Evolutionary conservation across 2,888 invertebrate genomes (phyloP).

Genomic region (Torymus auratus): DNA sequence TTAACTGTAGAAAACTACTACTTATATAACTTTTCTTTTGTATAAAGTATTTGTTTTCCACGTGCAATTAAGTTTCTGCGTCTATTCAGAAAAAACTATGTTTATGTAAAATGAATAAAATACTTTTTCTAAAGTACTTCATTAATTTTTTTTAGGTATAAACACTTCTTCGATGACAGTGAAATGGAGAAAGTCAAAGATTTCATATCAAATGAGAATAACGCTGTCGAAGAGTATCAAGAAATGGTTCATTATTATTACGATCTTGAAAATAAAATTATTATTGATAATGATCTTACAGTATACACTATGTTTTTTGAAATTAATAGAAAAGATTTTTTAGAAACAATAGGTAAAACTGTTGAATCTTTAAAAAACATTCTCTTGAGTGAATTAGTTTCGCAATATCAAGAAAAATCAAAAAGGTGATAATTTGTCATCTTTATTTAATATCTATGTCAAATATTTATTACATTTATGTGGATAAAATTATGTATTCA

Average conservation of each 20-base stretch:
- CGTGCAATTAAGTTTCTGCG: too few species aligned
- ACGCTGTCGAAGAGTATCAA: conserved; percentile 82
- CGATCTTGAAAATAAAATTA: conserved; percentile 81
- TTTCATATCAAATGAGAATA: conserved; percentile 83
- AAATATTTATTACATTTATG: neutral
- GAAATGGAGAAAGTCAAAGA: conserved; percentile 76
- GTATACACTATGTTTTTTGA: conserved; percentile 90
- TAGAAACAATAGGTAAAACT: conserved; percentile 83
- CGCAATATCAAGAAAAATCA: conserved; percentile 88
- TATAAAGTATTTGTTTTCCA: too few species aligned
- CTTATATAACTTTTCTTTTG: too few species aligned
- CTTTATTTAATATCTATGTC: conserved; percentile 2
- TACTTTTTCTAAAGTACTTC: too few species aligned
- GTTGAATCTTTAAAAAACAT: conserved; percentile 84
- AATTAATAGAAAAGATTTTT: conserved; percentile 88
- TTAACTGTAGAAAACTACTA: too few species aligned
- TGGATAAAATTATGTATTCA: neutral
- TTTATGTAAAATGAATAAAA: too few species aligned
- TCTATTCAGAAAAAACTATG: too few species aligned
- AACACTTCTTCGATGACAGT: conserved; percentile 66
- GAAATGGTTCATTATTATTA: conserved; percentile 81
- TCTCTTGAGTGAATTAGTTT: conserved; percentile 85
- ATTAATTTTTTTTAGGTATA: conserved; percentile 62
- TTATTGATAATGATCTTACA: conserved; percentile 80
- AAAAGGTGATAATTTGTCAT: conserved; percentile 81